Percentiles rank a stretch among this genome's conserved stretches.
These are phyloP conservation scores for Lepidostoma basale DNA, from an alignment of 1,140 invertebrate species.

Conservation along the genomic window DNA sequence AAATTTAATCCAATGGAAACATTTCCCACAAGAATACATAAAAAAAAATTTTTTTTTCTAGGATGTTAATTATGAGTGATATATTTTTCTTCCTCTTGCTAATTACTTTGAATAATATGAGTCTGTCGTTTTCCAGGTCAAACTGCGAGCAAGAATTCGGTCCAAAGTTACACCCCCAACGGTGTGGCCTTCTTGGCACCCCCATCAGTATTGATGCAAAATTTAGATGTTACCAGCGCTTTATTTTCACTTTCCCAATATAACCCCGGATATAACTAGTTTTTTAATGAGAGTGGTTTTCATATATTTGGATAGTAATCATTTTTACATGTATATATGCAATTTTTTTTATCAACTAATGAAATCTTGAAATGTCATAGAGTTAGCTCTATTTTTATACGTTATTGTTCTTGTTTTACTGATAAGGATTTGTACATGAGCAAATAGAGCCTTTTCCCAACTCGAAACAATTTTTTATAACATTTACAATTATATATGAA, in stretches of 20 bases:
- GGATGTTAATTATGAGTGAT: too few species aligned
- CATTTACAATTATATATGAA: too few species aligned
- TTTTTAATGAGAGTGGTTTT: background rate
- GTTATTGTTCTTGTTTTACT: too few species aligned
- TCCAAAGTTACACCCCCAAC: constrained; percentile 16
- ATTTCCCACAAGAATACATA: background rate
- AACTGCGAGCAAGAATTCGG: background rate
- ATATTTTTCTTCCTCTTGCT: background rate
- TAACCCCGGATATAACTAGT: constrained; percentile 38
- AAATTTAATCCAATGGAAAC: background rate
- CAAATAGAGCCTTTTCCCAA: too few species aligned
- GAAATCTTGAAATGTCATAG: background rate
- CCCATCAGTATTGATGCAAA: constrained; percentile 17
- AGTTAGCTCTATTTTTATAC: background rate
- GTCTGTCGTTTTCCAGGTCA: background rate
- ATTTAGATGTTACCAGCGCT: constrained; percentile 33
- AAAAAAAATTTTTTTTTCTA: background rate
- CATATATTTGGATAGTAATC: background rate
- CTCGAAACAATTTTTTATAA: too few species aligned
- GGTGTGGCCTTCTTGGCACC: constrained; percentile 24
- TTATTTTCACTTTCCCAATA: constrained; percentile 39
- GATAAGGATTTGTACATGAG: too few species aligned
- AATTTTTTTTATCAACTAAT: too few species aligned
- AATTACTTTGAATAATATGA: background rate
- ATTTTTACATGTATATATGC: too few species aligned